phyloP scores from a whole-genome alignment of 2,113 vertebrate genomes.

The Macquaria ambigua region DNA sequence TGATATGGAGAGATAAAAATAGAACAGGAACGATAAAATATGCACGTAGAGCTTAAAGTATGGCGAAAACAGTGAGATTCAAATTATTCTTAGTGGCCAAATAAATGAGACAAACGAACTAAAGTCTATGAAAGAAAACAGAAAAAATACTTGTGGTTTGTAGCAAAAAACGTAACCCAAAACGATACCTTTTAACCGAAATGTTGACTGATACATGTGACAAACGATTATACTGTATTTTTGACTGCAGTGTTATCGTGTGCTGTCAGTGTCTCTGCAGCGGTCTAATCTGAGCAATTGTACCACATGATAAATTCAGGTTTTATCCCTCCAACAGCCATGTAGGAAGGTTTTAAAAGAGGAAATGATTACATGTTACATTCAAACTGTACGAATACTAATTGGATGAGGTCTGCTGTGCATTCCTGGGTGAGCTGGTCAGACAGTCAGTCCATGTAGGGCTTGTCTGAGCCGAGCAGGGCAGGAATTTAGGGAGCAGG shows the following conservation, averaged over 20 bases:
- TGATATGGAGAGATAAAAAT: conserved; percentile 4
- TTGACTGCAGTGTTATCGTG: not conserved
- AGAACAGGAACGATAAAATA: not conserved
- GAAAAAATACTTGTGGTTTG: not conserved
- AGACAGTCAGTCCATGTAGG: conserved; percentile 82
- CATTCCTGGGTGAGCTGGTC: conserved; percentile 73
- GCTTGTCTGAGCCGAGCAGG: conserved; percentile 80
- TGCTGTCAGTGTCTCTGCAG: not conserved
- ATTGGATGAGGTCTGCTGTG: conserved; percentile 28
- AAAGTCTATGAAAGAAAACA: not conserved
- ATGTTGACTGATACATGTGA: not conserved
- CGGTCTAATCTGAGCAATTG: not conserved
- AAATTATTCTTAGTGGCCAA: not conserved
- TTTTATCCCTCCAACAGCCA: conserved; percentile 8
- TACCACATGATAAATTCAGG: not conserved
- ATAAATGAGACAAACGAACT: not conserved
- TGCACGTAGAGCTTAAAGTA: not conserved
- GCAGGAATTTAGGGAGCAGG: conserved; percentile 81
- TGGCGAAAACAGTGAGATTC: not conserved
- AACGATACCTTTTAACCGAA: not conserved
- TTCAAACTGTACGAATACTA: not conserved
- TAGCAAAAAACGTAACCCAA: not conserved
- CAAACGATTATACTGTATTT: not conserved
- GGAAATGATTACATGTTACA: conserved; percentile 5
- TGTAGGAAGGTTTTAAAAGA: conserved; percentile 15